These are phyloP conservation scores for Cassiopea andromeda DNA, from an alignment of 30 jellyfish, hydroid and myxozoan genomes.

Conservation along the genomic window DNA sequence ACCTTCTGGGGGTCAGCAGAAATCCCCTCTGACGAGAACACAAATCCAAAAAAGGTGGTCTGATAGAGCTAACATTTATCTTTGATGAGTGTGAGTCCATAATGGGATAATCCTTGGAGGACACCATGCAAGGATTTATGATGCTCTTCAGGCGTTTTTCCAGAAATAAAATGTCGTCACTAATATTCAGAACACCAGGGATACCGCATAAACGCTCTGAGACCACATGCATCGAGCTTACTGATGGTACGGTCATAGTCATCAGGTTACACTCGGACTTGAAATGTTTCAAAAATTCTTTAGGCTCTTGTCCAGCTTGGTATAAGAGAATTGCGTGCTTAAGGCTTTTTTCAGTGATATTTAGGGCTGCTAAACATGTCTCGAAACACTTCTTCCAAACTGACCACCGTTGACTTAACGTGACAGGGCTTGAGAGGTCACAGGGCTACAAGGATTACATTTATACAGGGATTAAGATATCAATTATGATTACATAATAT, in stretches of 20 bases:
- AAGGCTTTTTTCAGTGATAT: not conserved
- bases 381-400: not conserved
- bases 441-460: too few relatives aligned
- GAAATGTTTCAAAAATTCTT: not conserved
- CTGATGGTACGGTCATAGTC: not conserved
- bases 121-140: slow-evolving; percentile 3
- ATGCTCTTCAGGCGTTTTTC: slow-evolving; percentile 11
- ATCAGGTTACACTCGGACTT: not conserved
- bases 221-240: not conserved
- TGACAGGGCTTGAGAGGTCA: not conserved
- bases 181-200: slow-evolving; percentile 1
- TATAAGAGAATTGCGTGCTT: not conserved
- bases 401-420: not conserved
- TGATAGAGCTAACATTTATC: slow-evolving; percentile 22
- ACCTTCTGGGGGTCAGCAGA: slow-evolving; percentile 41
- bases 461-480: too few relatives aligned
- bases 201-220: not conserved
- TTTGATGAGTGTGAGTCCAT: slow-evolving; percentile 18
- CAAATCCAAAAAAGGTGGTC: slow-evolving; percentile 27
- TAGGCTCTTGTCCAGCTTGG: not conserved
- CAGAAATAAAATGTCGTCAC: not conserved
- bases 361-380: not conserved
- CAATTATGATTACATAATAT: too few relatives aligned
- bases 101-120: not conserved
- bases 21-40: slow-evolving; percentile 24